Conservation (phyloP, 2,888 invertebrate genomes). For the Neria commutata region DNA sequence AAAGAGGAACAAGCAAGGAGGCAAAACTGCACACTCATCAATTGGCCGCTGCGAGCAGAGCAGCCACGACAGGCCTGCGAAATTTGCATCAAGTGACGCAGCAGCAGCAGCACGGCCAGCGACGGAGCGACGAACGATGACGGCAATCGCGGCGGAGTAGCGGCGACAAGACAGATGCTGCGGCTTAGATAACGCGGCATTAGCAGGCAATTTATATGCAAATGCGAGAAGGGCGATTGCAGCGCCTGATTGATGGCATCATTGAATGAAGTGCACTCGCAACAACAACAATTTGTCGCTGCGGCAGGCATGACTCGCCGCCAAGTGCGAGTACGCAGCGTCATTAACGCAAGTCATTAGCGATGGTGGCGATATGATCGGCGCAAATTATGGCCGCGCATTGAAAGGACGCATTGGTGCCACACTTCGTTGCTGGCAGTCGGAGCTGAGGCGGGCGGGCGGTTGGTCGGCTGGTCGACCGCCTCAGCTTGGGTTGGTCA, state of each 20-base stretch:
- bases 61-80: neutral
- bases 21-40: conserved; percentile 8
- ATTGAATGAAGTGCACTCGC: conserved; percentile 45
- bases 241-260: conserved; percentile 57
- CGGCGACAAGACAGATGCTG: conserved; percentile 51
- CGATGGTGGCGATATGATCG: conserved; percentile 47
- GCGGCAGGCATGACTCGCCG: neutral
- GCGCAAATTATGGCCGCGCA: conserved; percentile 42
- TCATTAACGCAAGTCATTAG: conserved; percentile 53
- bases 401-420: too few species aligned
- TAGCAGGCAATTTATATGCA: conserved; percentile 63
- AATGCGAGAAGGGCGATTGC: conserved; percentile 46
- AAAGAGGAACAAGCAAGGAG: too few species aligned
- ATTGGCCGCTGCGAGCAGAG: conserved; percentile 3
- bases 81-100: conserved; percentile 32
- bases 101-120: conserved; percentile 29
- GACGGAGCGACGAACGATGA: conserved; percentile 26
- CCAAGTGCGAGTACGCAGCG: conserved; percentile 28
- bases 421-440: too few species aligned
- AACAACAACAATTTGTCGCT: conserved; percentile 25
- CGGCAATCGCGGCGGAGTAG: conserved; percentile 32
- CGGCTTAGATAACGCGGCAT: conserved; percentile 59
- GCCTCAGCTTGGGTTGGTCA: conserved; percentile 27
- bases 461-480: neutral
- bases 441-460: too few species aligned